Conservation (phyloP, 1,140 invertebrate species). For the Trichonephila clavata region DNA sequence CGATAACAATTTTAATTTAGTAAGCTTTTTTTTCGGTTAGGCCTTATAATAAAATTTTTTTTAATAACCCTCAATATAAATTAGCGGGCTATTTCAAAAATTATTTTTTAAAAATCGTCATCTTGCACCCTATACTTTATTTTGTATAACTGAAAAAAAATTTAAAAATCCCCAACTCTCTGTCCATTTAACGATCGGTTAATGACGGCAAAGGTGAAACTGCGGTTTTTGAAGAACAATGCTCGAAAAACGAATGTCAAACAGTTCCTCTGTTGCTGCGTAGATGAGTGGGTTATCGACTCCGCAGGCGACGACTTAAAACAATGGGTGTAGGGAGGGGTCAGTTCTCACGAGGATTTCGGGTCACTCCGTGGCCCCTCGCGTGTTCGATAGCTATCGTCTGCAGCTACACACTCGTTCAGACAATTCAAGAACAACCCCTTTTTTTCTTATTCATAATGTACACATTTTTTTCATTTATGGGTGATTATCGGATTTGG, state of each 20-base stretch:
- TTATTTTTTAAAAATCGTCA: too few relatives aligned
- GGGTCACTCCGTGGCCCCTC: conserved; percentile 59
- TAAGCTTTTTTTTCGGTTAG: too few relatives aligned
- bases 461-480: conserved; percentile 13
- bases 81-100: too few relatives aligned
- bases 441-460: background rate
- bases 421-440: background rate
- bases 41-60: too few relatives aligned
- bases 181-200: background rate
- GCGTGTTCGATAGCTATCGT: conserved; percentile 65
- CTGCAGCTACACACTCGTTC: conserved; percentile 1
- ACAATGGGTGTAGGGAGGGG: conserved; percentile 69
- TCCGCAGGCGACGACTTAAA: conserved; percentile 7
- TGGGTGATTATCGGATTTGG: conserved; percentile 10
- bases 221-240: conserved; percentile 36
- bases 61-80: too few relatives aligned
- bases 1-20: too few relatives aligned
- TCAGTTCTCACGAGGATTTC: conserved; percentile 73
- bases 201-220: conserved; percentile 34
- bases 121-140: too few relatives aligned
- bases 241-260: background rate
- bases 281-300: conserved; percentile 40
- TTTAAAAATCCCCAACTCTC: background rate
- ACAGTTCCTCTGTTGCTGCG: background rate
- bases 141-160: too few relatives aligned